Conservation (phyloP, 2,888 invertebrate species). For the Sinelater perroti region DNA sequence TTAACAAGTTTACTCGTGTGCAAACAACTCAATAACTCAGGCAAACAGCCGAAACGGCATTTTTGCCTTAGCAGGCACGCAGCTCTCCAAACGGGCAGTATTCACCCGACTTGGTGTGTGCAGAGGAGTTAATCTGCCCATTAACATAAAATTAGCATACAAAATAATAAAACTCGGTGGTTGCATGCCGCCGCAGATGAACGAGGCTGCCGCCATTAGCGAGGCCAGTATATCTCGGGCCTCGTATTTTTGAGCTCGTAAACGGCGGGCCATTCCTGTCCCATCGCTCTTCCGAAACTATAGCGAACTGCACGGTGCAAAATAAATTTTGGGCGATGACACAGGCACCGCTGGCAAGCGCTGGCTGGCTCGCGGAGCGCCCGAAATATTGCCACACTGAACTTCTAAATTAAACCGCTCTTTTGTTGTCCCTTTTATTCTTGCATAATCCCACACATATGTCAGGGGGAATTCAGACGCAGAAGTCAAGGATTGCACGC, state of each 20-base stretch:
- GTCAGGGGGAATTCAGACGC: neutral
- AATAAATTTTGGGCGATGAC: too few relatives aligned
- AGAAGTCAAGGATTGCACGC: conserved; percentile 1
- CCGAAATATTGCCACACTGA: conserved; percentile 14
- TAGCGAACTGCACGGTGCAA: too few relatives aligned
- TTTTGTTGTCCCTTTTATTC: neutral
- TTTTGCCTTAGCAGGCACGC: too few relatives aligned
- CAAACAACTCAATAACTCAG: neutral
- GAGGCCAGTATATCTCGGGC: too few relatives aligned
- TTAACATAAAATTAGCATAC: neutral
- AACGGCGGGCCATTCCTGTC: too few relatives aligned
- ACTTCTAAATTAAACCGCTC: conserved; percentile 12
- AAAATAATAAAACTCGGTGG: neutral
- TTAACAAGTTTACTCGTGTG: too few relatives aligned
- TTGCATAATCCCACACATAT: neutral
- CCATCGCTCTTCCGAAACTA: too few relatives aligned
- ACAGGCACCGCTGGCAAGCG: neutral
- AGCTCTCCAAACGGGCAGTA: neutral
- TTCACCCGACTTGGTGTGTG: neutral
- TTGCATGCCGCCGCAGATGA: too few relatives aligned
- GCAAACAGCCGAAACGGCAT: neutral
- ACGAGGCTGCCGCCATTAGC: too few relatives aligned
- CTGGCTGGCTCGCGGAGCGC: neutral
- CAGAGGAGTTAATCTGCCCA: neutral
- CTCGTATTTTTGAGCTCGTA: too few relatives aligned